Base-by-base conservation (phyloP, 2,888 invertebrate species). In the Dasysyrphus albostriatus region DNA sequence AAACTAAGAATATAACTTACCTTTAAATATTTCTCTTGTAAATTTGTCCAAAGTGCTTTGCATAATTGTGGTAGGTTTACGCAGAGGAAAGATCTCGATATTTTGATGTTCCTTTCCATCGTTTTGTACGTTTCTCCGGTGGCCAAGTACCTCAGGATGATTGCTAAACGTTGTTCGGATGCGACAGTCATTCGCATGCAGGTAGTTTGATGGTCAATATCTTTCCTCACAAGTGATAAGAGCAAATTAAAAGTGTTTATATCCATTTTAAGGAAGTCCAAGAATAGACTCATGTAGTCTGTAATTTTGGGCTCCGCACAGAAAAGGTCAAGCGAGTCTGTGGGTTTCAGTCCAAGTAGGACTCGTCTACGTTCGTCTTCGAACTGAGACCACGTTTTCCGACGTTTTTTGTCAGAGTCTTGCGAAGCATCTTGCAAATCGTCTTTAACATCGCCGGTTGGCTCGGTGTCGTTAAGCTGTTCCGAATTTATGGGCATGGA, bases 141-240 rank as follows among this genome's bases (percentile, higher is more conserved):
- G 1, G 82, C 77, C 1, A 85, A 74, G 14, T 65, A 85, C 19
- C 82, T 59, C 10, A 85, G 37, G 6, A 70, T 29, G 2, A 85
- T 34, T 10, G 85, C 85, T 58, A 85, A 58, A 0, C 85, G 73
- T 19, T 85, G 85, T 42, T 85, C 85, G 3, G 82, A 24, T 1
- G 85, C 82, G 3, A 85, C 85, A 16, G 85, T 69, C 85, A 82
- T 85, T 10, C 85, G 82, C 85, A 85, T 85, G n/a, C 85, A 85
- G 9, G 85, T 85, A 32, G 51, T 85, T 37, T 85, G 81, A 24
- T 77, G 82, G 10, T 85, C 82, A 42, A 85, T 82, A 10, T 85
- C 85, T 44, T 82, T 85, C 0, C 77, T 82, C 2, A 85, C n/a
- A 1, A 74, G 61, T 0, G 82, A 70, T 2, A 82, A 44, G 0